Evolutionary conservation across 1,140 invertebrate species (phyloP).

Genomic region (Lysiphlebus fabarum): DNA sequence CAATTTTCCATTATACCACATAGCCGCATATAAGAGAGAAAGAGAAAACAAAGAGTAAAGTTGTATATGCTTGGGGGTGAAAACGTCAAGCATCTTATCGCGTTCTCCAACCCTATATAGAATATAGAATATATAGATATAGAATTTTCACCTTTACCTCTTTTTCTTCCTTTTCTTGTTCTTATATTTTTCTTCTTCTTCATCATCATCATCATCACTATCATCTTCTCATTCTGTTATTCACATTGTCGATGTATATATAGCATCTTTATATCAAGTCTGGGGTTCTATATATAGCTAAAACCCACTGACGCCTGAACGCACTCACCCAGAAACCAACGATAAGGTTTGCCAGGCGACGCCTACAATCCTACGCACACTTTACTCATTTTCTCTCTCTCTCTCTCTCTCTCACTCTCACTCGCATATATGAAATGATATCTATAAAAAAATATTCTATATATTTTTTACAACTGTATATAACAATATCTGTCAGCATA

Average conservation of each 20-base stretch:
- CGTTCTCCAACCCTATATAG: slow-evolving; percentile 25
- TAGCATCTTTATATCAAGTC: no score
- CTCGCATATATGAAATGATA: neutral
- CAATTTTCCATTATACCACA: slow-evolving; percentile 47
- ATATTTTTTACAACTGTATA: no score
- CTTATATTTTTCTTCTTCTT: neutral
- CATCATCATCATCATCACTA: slow-evolving; percentile 20
- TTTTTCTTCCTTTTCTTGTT: slow-evolving; percentile 25
- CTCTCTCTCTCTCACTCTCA: slow-evolving; percentile 23
- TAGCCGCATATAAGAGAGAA: slow-evolving; percentile 14
- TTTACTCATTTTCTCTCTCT: slow-evolving; percentile 23
- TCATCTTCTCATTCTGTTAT: slow-evolving; percentile 23
- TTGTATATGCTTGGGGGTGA: slow-evolving; percentile 33
- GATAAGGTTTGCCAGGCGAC: slow-evolving; percentile 52
- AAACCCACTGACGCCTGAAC: slow-evolving; percentile 49
- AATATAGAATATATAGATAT: no score
- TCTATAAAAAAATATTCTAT: no score
- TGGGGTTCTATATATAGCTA: slow-evolving; percentile 35
- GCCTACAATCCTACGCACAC: slow-evolving; percentile 36
- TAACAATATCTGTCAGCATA: neutral
- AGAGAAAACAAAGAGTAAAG: slow-evolving; percentile 2
- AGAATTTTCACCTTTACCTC: slow-evolving; percentile 27
- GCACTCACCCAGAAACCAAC: slow-evolving; percentile 55
- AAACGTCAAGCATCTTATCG: slow-evolving; percentile 49
- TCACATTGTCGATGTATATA: neutral